These are phyloP conservation scores for Steinernema hermaphroditum DNA, from an alignment of 2,888 invertebrate genomes.

Conservation along the genomic window DNA sequence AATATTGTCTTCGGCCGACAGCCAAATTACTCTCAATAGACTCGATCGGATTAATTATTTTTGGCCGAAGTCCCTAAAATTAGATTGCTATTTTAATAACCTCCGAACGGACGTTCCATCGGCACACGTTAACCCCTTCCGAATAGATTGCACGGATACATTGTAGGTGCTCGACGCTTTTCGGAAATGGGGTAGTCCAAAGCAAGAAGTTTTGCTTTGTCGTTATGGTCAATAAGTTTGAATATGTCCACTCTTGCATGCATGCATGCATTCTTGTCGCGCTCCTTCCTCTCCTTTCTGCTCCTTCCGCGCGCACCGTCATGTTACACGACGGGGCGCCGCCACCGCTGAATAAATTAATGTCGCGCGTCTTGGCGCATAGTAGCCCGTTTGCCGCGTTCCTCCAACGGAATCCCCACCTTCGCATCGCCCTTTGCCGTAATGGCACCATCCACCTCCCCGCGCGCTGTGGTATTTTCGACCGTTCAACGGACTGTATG, in stretches of 20 bases:
- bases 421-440: conserved; percentile 9
- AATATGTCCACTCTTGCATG: conserved; percentile 31
- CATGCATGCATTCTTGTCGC: conserved; percentile 9
- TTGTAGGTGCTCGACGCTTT: neutral
- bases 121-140: neutral
- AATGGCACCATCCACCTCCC: neutral
- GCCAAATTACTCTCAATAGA: conserved; percentile 14
- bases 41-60: conserved; percentile 28
- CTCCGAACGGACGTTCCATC: conserved; percentile 3
- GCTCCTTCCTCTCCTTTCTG: conserved; percentile 31
- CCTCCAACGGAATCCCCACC: neutral
- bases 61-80: conserved; percentile 1
- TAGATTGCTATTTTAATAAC: conserved; percentile 10
- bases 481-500: conserved; percentile 12
- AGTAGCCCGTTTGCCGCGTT: conserved; percentile 22
- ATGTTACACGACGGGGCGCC: conserved; percentile 30
- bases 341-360: conserved; percentile 27
- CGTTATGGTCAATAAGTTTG: conserved; percentile 31
- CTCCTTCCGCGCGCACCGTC: conserved; percentile 24
- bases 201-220: conserved; percentile 23
- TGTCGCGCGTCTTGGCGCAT: conserved; percentile 29
- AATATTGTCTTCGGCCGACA: conserved; percentile 14
- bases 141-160: neutral
- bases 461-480: neutral
- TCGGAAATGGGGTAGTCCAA: conserved; percentile 3